These are phyloP conservation scores for Pseudorhiza aurosa DNA, from an alignment of 30 jellyfish, hydroid and myxozoan species.

Conservation along the genomic window DNA sequence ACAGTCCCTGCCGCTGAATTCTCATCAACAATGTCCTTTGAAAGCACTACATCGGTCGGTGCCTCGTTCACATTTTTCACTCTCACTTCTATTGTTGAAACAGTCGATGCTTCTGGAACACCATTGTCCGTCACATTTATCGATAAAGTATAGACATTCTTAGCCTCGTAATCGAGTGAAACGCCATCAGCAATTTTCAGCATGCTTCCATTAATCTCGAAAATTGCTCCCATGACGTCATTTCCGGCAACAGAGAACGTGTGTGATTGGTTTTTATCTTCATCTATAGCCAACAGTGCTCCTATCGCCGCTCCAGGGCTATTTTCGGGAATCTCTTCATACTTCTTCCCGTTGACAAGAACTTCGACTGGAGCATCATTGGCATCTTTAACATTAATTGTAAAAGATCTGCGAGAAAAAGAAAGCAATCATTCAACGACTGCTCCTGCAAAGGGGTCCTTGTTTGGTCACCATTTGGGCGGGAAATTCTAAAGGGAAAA, in stretches of 20 bases:
- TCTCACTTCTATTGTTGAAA: conserved; percentile 5
- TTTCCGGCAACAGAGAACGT: conserved; percentile 32
- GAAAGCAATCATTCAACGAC: too few relatives aligned
- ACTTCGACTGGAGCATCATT: conserved; percentile 81
- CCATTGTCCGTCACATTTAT: conserved; percentile 68
- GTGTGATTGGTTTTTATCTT: conserved; percentile 72
- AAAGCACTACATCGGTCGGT: conserved; percentile 67
- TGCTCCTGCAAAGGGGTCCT: too few relatives aligned
- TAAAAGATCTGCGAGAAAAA: conserved; percentile 4
- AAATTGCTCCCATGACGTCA: background rate
- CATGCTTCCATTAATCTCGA: conserved; percentile 29
- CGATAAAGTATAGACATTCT: conserved; percentile 20
- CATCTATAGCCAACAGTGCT: conserved; percentile 59
- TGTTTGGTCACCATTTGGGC: too few relatives aligned
- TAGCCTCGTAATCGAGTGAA: conserved; percentile 64
- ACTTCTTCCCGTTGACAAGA: conserved; percentile 30
- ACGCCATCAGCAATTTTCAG: conserved; percentile 31
- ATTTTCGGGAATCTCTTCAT: conserved; percentile 42
- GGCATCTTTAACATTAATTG: conserved; percentile 39
- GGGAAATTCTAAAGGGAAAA: too few relatives aligned
- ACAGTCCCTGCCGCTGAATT: conserved; percentile 54
- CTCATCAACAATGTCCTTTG: conserved; percentile 57
- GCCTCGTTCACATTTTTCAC: conserved; percentile 82
- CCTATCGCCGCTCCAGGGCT: conserved; percentile 68
- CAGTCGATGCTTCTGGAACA: conserved; percentile 31